Conservation (phyloP, 2,113 vertebrate species). For the Orthonyx spaldingii region DNA sequence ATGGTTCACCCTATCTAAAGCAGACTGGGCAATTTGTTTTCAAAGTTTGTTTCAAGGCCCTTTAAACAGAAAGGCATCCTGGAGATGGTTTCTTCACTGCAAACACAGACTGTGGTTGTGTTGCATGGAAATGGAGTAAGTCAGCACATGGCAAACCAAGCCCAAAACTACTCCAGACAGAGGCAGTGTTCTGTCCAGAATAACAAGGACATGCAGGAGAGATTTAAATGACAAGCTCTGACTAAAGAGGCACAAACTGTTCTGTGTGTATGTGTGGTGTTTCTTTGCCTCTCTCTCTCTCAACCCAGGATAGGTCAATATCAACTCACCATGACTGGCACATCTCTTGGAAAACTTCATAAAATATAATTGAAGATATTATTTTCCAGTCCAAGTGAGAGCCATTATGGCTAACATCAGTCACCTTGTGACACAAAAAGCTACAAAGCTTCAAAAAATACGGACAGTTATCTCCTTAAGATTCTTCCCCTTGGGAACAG, state of each 20-base stretch:
- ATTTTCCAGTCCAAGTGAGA: not conserved
- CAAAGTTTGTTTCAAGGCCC: not conserved
- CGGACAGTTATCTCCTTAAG: not conserved
- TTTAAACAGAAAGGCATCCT: not conserved
- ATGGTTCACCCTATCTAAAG: not conserved
- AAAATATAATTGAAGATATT: not conserved
- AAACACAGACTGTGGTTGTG: not conserved
- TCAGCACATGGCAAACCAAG: not conserved
- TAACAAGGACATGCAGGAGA: rapidly evolving
- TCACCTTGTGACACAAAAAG: not conserved
- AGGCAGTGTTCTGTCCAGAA: not conserved
- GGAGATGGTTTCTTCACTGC: not conserved
- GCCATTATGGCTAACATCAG: not conserved
- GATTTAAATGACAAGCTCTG: not conserved
- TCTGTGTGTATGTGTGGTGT: no score
- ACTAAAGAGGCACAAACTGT: not conserved
- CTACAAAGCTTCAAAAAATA: not conserved
- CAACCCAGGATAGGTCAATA: not conserved
- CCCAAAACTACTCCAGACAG: not conserved
- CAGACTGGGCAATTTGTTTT: not conserved
- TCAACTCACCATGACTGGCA: not conserved
- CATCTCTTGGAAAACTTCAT: not conserved
- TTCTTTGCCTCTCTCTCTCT: not conserved
- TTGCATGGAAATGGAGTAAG: not conserved
- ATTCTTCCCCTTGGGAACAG: not conserved